Percentiles rank a stretch among this genome's conserved stretches.
Conservation (phyloP, 2,797 vertebrate genomes). For the Pseudochirops corinnae region DNA sequence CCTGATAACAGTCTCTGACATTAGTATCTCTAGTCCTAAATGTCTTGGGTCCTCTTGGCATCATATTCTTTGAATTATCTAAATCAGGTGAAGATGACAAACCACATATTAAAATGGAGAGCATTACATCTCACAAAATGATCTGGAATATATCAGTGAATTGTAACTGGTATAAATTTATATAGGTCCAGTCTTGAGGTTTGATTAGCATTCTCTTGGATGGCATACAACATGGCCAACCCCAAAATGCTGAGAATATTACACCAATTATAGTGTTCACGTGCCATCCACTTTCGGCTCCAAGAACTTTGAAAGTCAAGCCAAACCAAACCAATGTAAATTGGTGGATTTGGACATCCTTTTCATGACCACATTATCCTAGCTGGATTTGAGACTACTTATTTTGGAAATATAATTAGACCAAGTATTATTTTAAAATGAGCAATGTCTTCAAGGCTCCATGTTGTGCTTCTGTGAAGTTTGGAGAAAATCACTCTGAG, state of each 20-base stretch:
- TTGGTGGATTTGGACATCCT: slow-evolving; percentile 92
- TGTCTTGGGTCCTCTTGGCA: slow-evolving; percentile 32
- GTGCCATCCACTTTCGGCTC: slow-evolving; percentile 90
- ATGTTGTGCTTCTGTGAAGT: slow-evolving; percentile 76
- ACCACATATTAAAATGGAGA: slow-evolving; percentile 70
- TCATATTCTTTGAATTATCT: slow-evolving; percentile 70
- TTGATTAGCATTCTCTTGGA: slow-evolving; percentile 86
- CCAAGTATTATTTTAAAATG: slow-evolving; percentile 82
- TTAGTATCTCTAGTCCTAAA: slow-evolving; percentile 72
- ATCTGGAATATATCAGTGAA: slow-evolving; percentile 75
- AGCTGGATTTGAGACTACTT: slow-evolving; percentile 90
- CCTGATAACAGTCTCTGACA: slow-evolving; percentile 62
- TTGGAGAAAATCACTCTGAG: slow-evolving; percentile 83
- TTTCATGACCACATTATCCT: slow-evolving; percentile 93
- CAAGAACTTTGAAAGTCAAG: slow-evolving; percentile 91
- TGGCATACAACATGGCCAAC: slow-evolving; percentile 87
- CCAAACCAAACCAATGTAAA: slow-evolving; percentile 94
- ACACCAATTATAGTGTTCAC: slow-evolving; percentile 90
- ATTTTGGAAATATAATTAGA: slow-evolving; percentile 92
- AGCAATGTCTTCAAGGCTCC: slow-evolving; percentile 78
- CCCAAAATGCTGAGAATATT: slow-evolving; percentile 89
- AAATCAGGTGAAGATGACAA: slow-evolving; percentile 79
- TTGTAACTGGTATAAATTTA: slow-evolving; percentile 78
- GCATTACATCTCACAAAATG: slow-evolving; percentile 75
- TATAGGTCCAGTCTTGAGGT: slow-evolving; percentile 85